phyloP scores from a whole-genome alignment of 1,140 invertebrate species.

The Neodiprion virginianus region DNA sequence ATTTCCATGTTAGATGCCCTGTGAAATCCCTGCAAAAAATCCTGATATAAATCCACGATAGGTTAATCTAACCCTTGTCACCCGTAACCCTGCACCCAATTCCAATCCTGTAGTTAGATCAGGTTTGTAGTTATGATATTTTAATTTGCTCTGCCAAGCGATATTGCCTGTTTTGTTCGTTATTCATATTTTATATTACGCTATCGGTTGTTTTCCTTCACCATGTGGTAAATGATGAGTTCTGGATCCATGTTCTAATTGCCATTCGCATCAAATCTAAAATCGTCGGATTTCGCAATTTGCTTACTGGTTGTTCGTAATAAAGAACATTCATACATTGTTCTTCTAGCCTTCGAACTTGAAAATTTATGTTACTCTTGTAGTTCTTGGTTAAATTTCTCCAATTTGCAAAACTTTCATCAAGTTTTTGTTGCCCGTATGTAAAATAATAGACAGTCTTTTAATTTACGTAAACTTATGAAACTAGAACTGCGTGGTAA shows the following conservation, averaged over 20 bases:
- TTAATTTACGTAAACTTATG: conserved; percentile 8
- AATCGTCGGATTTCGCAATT: no score
- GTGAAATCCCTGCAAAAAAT: conserved; percentile 20
- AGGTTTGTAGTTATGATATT: conserved; percentile 9
- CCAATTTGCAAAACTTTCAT: no score
- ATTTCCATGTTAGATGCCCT: conserved; percentile 10
- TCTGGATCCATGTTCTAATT: no score
- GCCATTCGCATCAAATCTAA: no score
- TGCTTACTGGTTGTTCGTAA: no score
- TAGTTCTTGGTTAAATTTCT: no score
- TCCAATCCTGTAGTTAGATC: conserved; percentile 19
- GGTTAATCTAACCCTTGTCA: conserved; percentile 28
- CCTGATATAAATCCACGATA: conserved; percentile 22
- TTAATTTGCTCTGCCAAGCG: conserved; percentile 14
- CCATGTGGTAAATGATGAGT: no score
- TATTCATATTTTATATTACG: no score
- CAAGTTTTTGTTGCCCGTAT: background rate
- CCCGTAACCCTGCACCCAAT: conserved; percentile 20
- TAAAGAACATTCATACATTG: no score
- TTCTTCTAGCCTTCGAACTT: no score
- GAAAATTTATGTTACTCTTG: no score
- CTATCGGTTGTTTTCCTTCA: no score
- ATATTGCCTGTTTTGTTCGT: background rate
- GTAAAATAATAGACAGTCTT: background rate
- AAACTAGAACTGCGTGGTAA: background rate